Evolutionary conservation across 2,113 vertebrate species (phyloP).

Genomic region (Hyla sarda): DNA sequence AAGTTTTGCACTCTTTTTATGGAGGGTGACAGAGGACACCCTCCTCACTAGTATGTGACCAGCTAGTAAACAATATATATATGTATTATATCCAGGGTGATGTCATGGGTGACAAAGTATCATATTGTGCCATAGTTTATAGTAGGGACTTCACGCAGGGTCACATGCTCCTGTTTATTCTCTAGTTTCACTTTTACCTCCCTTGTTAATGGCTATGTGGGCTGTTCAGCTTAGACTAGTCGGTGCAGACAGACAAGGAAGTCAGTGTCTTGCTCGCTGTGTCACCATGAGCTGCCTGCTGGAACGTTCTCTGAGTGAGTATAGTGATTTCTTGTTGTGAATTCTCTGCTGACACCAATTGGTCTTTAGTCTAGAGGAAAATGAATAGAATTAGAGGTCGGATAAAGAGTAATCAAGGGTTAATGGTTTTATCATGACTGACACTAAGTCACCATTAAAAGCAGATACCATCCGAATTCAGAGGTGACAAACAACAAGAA

Average conservation of each 20-base stretch:
- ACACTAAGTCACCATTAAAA: not conserved
- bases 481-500: too few relatives aligned
- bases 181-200: conserved; percentile 44
- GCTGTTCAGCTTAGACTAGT: not conserved
- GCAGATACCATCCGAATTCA: not conserved
- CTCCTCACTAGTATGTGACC: too few relatives aligned
- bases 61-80: not conserved
- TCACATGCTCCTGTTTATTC: conserved; percentile 13
- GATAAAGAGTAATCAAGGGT: not conserved
- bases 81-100: not conserved
- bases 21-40: too few relatives aligned
- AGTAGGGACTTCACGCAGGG: conserved; percentile 39
- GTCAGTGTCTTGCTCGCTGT: not conserved
- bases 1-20: too few relatives aligned
- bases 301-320: not conserved
- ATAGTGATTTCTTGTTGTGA: not conserved
- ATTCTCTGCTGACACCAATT: not conserved
- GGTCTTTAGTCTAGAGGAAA: not conserved
- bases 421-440: not conserved
- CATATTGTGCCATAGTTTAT: not conserved
- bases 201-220: not conserved
- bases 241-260: conserved; percentile 18
- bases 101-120: not conserved
- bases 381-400: not conserved
- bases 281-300: conserved; percentile 6